Conservation (phyloP, 2,797 vertebrate species). For the Sebastes matsubarae region DNA sequence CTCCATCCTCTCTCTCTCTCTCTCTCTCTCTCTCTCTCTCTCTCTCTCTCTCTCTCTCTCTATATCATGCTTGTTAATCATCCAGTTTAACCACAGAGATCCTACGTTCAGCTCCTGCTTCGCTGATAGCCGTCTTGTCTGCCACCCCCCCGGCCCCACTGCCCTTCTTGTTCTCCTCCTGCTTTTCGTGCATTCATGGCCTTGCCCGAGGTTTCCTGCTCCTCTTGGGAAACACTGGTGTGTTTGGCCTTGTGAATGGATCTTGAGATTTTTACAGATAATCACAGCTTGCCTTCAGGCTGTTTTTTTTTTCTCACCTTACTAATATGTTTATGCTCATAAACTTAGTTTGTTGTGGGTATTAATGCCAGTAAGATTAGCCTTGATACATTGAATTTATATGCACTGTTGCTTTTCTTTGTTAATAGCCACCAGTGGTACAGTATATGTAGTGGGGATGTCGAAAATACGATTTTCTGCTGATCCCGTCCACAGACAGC, state of each 20-base stretch:
- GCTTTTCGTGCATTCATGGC: constrained; percentile 6
- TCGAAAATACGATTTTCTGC: too few species aligned
- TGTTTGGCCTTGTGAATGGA: constrained; percentile 23
- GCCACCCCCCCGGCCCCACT: background rate
- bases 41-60: too few species aligned
- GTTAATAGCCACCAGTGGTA: background rate
- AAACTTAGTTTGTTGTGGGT: background rate
- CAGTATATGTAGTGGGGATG: background rate
- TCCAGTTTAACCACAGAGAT: background rate
- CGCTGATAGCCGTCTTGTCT: constrained; percentile 16
- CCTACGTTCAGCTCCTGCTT: background rate
- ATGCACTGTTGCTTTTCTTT: background rate
- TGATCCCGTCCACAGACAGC: too few species aligned
- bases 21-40: too few species aligned
- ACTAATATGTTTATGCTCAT: constrained; percentile 2
- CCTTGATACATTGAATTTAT: background rate
- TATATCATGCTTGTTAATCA: background rate
- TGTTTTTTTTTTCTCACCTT: constrained; percentile 5
- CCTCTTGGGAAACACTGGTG: constrained; percentile 34
- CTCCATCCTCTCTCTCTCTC: background rate
- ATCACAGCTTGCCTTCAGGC: constrained; percentile 23
- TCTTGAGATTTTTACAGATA: constrained; percentile 30
- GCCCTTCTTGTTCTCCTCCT: background rate
- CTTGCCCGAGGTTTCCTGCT: constrained; percentile 38
- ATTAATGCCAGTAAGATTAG: background rate